phyloP scores from a whole-genome alignment of 2,888 invertebrate genomes.

The Limnephilus rhombicus region DNA sequence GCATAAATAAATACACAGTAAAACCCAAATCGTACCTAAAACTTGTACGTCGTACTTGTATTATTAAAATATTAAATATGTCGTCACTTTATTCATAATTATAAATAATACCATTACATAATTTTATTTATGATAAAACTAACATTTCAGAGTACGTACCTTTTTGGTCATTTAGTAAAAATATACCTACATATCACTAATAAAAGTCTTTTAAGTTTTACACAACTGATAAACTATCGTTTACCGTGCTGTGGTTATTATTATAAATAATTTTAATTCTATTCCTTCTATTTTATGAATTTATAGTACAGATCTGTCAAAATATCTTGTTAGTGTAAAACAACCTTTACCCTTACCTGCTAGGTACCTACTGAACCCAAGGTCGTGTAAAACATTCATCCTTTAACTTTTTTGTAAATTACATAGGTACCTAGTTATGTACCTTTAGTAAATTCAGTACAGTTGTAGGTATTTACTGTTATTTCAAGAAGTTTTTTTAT shows the following conservation, averaged over 20 bases:
- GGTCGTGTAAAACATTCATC: background rate
- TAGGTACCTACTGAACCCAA: background rate
- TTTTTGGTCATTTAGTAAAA: too few species aligned
- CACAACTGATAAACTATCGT: too few species aligned
- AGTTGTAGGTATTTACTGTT: background rate
- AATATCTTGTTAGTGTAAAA: background rate
- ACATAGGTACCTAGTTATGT: background rate
- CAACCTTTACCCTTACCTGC: background rate
- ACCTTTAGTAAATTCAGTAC: too few species aligned
- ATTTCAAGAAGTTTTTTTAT: background rate
- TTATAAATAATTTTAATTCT: background rate
- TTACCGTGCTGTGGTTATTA: background rate
- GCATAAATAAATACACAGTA: background rate
- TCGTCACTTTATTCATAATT: background rate
- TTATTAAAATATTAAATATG: too few species aligned
- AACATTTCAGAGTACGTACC: background rate
- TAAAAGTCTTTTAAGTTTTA: too few species aligned
- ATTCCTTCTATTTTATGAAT: background rate
- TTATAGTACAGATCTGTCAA: background rate
- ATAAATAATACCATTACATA: background rate
- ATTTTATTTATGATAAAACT: background rate
- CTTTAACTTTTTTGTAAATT: background rate
- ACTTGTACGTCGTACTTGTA: too few species aligned
- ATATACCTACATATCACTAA: too few species aligned
- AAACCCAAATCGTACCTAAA: background rate